Base-by-base conservation (phyloP, 2,113 vertebrate genomes). In the Lophochroa leadbeateri region DNA sequence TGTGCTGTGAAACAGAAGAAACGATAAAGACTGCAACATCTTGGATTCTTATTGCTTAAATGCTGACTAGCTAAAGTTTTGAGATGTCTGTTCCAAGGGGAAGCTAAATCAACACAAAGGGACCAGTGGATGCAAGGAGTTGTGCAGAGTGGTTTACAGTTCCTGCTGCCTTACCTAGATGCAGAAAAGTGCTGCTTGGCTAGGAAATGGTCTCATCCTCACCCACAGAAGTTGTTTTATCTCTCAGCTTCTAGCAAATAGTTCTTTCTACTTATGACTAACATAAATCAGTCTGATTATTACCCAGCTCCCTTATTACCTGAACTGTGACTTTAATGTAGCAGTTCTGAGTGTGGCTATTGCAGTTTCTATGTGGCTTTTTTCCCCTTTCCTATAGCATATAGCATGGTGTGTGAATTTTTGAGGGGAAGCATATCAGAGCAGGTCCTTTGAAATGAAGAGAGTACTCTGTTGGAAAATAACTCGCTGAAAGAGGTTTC, bases 311-410 rank as follows among this genome's bases (percentile, higher is more conserved):
- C 39, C 13, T 8, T 21, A 28, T 71, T 50, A 29, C 35, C 60
- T 77, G 47, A 63, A 35, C 25, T 41, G 28, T 49, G 17, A 20
- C 10, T 16, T 41, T 50, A 25, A 33, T 0, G 1, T 21, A 75
- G 58, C 12, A 18, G 37, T 74, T 67, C 58, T 61, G 21, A 69
- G 13, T 63, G 19, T 17, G 4, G 1, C 39, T 24, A 4, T 23
- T 2, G 1, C 27, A 44, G 8, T 55, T 79, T 60, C 28, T 44
- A 0, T 37, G 27, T 25, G 33, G 21, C 24, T 17, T 31, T 70
- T 70, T 25, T 64, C 61, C 33, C 3, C 5, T 17, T 90, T 79
- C 24, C 16, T 47, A 1, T 33, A 33, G 37, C 52, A 61, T 1
- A 50, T 76, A 35, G 23, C 2, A 4, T 43, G 58, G 29, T 0